Evolutionary conservation across 2,888 invertebrate genomes (phyloP), one percentile per base, ranked within the genome.

Genomic region (Oxystoma pomonae): DNA sequence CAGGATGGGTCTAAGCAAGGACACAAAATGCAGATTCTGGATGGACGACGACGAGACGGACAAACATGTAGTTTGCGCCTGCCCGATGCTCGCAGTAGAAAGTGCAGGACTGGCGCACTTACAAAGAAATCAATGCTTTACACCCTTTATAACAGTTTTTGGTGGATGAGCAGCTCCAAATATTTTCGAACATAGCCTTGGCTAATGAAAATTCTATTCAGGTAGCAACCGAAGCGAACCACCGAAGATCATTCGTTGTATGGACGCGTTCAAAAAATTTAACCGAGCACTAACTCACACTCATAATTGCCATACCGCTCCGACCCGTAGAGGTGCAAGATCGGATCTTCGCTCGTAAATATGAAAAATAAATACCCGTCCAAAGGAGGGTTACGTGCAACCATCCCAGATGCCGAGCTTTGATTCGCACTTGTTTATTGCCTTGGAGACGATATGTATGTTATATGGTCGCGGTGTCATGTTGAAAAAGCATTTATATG

Each of bases 281-380:
- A 63, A n/a, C 9, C 67, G 50, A 58, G 64, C 63, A 58, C 64
- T 67, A 65, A 62, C 65, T 67, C 67, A 67, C 62, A 55, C 55
- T 55, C 64, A 64, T 67, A 67, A 67, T 67, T 67, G 67, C 65
- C 61, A 63, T 63, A 59, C 64, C 59, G 57, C 53, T 62, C 65
- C 63, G 57, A 55, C 56, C 63, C 65, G 63, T 55, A 64, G 67
- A 65, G 63, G 67, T 65, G 67, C 67, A 62, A 78, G 79, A 80
- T 79, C 73, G 75, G 77, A 80, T 80, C 80, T 79, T 73, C 71
- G 69, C 70, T 73, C 80, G 75, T 80, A 80, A 80, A 80, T 80
- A 80, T 79, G 78, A 79, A 78, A 80, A 80, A 80, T 80, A 80
- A 80, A 80, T 80, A 80, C 79, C 67, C 63, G 65, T 63, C 63